Conservation (phyloP, 2,797 vertebrate genomes). For the Arrhamphus sclerolepis region DNA sequence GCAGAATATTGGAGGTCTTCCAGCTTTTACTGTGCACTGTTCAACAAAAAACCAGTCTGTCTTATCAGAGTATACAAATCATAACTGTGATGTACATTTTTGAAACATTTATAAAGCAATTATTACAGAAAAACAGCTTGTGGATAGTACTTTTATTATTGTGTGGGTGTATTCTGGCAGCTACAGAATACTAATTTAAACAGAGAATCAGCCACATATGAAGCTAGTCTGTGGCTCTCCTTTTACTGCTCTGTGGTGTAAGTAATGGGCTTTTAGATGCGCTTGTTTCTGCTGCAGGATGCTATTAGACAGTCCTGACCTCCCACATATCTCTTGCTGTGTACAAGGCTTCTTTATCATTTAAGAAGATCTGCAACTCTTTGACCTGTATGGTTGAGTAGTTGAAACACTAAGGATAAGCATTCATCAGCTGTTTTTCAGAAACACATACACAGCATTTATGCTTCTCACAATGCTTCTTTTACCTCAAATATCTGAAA, state of each 20-base stretch:
- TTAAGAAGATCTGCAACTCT: not conserved
- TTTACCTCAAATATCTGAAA: no score
- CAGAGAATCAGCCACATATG: not conserved
- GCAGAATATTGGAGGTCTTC: not conserved
- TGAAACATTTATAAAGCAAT: not conserved
- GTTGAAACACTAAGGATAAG: not conserved
- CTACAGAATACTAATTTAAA: constrained; percentile 1
- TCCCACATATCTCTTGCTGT: not conserved
- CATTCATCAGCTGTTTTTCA: no score
- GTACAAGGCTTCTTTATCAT: not conserved
- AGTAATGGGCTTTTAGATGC: not conserved
- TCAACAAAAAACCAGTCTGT: not conserved
- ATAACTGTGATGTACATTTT: not conserved
- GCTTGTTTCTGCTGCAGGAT: not conserved
- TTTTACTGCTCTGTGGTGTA: not conserved
- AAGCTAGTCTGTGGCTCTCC: not conserved
- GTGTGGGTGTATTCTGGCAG: constrained; percentile 6
- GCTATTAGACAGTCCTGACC: constrained; percentile 1
- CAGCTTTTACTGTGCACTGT: constrained; percentile 10
- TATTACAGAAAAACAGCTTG: not conserved
- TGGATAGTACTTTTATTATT: not conserved
- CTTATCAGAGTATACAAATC: not conserved
- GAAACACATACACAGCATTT: no score
- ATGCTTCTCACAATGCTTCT: no score
- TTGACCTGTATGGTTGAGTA: not conserved